These are phyloP conservation scores for Porites australiensis DNA, from an alignment of 64 coral and sea anemone species.

Conservation along the genomic window DNA sequence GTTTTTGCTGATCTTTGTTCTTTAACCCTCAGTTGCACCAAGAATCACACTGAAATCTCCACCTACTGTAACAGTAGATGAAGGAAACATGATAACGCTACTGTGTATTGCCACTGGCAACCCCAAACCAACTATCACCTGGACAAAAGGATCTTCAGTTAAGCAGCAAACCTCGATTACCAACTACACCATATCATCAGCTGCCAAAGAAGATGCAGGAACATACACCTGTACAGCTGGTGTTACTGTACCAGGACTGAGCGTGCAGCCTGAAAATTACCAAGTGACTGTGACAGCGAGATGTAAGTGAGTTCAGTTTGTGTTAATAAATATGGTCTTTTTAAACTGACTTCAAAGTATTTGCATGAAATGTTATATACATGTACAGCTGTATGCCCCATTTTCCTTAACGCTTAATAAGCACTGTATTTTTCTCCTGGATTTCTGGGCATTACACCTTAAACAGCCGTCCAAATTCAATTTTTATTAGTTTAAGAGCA, in stretches of 20 bases:
- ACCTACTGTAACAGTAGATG: not conserved
- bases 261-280: not conserved
- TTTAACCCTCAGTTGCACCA: constrained; percentile 16
- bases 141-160: not conserved
- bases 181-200: constrained; percentile 54
- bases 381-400: no score
- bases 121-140: constrained; percentile 48
- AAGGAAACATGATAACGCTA: constrained; percentile 19
- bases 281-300: constrained; percentile 4
- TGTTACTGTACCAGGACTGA: constrained; percentile 12
- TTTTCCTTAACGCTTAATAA: no score
- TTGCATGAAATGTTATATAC: no score
- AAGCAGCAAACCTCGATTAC: not conserved
- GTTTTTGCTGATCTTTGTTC: not conserved
- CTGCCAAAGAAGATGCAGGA: constrained; percentile 36
- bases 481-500: no score
- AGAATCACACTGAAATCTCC: constrained; percentile 6
- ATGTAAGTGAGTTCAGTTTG: constrained; percentile 41
- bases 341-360: no score
- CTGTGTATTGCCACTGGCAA: constrained; percentile 57
- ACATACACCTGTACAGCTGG: constrained; percentile 50
- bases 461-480: no score
- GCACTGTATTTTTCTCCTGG: no score
- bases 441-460: no score
- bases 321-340: not conserved